Percentiles rank a stretch among this genome's conserved stretches.
phyloP scores from a whole-genome alignment of 1,140 invertebrate genomes.

The Sycobia sp. region DNA sequence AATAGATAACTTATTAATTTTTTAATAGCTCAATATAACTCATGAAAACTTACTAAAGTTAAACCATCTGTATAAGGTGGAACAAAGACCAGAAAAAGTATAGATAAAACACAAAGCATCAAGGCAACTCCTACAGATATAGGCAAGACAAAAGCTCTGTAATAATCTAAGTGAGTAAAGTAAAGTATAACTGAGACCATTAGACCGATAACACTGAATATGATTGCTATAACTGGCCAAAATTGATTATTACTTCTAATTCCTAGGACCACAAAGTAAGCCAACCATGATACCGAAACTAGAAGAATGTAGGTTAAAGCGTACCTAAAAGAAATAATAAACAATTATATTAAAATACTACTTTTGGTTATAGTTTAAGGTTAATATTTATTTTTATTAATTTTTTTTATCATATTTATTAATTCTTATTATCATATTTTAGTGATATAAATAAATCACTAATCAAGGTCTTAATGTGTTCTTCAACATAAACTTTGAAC shows the following conservation, averaged over 20 bases:
- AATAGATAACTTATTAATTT: conserved; percentile 1
- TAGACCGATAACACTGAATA: conserved; percentile 65
- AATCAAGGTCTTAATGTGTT: too few relatives aligned
- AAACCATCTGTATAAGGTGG: conserved; percentile 65
- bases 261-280: conserved; percentile 62
- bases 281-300: conserved; percentile 65
- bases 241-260: conserved; percentile 50
- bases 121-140: conserved; percentile 71
- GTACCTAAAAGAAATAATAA: conserved; percentile 63
- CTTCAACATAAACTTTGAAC: too few relatives aligned
- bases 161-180: conserved; percentile 71
- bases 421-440: too few relatives aligned
- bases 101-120: conserved; percentile 69
- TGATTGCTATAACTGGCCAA: conserved; percentile 68
- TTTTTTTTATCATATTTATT: too few relatives aligned
- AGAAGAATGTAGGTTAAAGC: conserved; percentile 66
- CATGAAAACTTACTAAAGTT: conserved; percentile 72
- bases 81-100: conserved; percentile 67
- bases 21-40: too few relatives aligned
- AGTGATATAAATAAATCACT: too few relatives aligned
- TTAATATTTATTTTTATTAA: too few relatives aligned
- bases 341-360: too few relatives aligned
- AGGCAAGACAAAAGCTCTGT: conserved; percentile 68
- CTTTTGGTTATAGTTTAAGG: too few relatives aligned
- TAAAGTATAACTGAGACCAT: conserved; percentile 66